phyloP scores from a whole-genome alignment of 2,888 invertebrate species.

The Cryptophagus acutangulus region DNA sequence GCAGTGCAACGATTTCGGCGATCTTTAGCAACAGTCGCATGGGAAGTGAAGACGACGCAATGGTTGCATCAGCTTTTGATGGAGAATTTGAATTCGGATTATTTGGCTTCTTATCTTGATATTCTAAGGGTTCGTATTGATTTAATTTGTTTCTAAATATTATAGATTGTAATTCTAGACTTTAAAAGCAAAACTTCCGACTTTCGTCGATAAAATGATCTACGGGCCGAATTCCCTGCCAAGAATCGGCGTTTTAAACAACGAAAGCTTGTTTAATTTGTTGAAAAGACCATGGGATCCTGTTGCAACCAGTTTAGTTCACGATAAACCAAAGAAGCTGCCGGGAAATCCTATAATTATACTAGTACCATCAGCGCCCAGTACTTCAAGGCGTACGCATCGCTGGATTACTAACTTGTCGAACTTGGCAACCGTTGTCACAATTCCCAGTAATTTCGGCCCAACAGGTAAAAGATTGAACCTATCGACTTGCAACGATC shows the following conservation, averaged over 20 bases:
- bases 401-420: conserved; percentile 68
- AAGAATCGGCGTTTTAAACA: conserved; percentile 50
- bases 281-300: conserved; percentile 74
- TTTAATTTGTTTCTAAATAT: conserved; percentile 5
- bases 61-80: conserved; percentile 73
- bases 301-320: conserved; percentile 52
- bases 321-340: conserved; percentile 64
- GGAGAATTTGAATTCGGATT: conserved; percentile 60
- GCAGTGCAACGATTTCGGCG: conserved; percentile 63
- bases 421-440: conserved; percentile 63
- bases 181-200: conserved; percentile 63
- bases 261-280: conserved; percentile 62
- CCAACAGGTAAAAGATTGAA: conserved; percentile 41
- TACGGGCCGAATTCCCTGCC: conserved; percentile 51
- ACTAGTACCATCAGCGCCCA: conserved; percentile 56
- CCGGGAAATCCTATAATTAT: conserved; percentile 65
- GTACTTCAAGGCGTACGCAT: conserved; percentile 55
- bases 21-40: conserved; percentile 63
- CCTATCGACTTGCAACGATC: conserved; percentile 56
- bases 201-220: conserved; percentile 69
- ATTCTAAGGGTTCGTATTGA: conserved; percentile 61
- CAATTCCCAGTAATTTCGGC: conserved; percentile 54
- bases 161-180: conserved; percentile 43
- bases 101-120: conserved; percentile 70
- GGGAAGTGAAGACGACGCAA: conserved; percentile 67